Base-by-base conservation (phyloP, 2,888 invertebrate genomes). In the Entomobrya proxima region DNA sequence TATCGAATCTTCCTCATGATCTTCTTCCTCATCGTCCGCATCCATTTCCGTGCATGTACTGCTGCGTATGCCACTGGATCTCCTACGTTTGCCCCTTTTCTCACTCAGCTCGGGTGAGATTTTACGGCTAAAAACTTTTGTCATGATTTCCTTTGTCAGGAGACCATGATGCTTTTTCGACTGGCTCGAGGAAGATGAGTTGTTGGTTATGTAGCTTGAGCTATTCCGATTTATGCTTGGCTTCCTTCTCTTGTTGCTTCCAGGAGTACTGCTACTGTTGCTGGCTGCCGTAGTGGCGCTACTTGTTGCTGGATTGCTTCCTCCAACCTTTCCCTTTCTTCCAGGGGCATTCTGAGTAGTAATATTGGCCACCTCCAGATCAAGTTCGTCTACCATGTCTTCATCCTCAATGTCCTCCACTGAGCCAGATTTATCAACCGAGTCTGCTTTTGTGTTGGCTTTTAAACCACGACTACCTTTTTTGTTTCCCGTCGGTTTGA, bases 371-470 rank as follows among this genome's bases (percentile, higher is more conserved):
- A 87, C 87, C 50, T 87, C 87, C 32, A 85, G n/a, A 55, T 87
- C 85, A 37, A 84, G n/a, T 18, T 75, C 76, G 30, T 72, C 64
- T 24, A 79, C 72, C 30, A 82, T 76, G 13, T 81, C 87, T 15
- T 87, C 87, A 32, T 84, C 86, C 61, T 78, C 88, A 32, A 77
- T 44, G 1, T 80, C 74, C 3, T 84, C 79, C 0, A 77, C 86
- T 5, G 76, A 76, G 6, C 76, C 44, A 13, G 80, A 72, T 44
- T 86, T 76, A 27, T 88, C 69, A 32, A 89, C 67, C n/a, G 90
- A 89, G 50, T 90, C 89, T 1, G 89, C 88, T 58, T 90, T 90
- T 7, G 89, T 81, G 83, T 88, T 87, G 2, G 90, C 89, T 67
- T 89, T 89, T 32, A 89, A 87, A 24, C 75, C 76, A 67, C 84